Conservation (phyloP, 2,113 vertebrate species). For the Rissa tridactyla region DNA sequence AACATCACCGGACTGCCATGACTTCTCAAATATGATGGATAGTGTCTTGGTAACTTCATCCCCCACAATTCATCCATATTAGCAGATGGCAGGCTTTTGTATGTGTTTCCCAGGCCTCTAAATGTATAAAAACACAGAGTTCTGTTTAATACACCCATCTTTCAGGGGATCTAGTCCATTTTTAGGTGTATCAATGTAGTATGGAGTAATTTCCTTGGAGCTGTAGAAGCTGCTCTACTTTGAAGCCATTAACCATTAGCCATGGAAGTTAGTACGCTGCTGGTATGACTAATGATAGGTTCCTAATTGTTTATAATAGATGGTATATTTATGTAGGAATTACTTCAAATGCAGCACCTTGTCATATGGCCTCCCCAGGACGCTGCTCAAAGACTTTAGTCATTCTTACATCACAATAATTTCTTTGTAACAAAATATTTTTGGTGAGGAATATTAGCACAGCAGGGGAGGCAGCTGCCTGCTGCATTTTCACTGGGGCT, state of each 20-base stretch:
- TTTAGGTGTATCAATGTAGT: not conserved
- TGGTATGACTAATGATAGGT: constrained; percentile 49
- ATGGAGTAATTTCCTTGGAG: constrained; percentile 6
- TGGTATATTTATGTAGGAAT: constrained; percentile 23
- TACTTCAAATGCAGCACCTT: not conserved
- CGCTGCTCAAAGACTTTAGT: not conserved
- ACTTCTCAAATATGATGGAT: not conserved
- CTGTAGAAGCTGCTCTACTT: constrained; percentile 3
- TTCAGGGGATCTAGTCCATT: not conserved
- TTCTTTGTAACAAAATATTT: constrained; percentile 9
- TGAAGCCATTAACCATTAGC: constrained; percentile 43
- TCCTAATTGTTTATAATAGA: constrained; percentile 33
- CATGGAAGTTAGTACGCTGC: not conserved
- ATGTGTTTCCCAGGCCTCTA: not conserved
- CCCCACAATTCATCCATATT: not conserved
- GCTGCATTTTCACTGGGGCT: not conserved
- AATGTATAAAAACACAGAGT: not conserved
- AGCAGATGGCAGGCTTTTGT: not conserved
- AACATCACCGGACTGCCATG: not conserved
- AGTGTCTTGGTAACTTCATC: not conserved
- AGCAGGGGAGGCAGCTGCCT: not conserved
- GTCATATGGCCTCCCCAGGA: constrained; percentile 11
- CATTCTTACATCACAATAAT: not conserved
- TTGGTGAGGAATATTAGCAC: not conserved
- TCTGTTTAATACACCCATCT: not conserved